A percentile compares a stretch with the other conserved stretches of the same genome.
Evolutionary conservation across 2,113 vertebrate species (phyloP).

Genomic region (Bos indicus): DNA sequence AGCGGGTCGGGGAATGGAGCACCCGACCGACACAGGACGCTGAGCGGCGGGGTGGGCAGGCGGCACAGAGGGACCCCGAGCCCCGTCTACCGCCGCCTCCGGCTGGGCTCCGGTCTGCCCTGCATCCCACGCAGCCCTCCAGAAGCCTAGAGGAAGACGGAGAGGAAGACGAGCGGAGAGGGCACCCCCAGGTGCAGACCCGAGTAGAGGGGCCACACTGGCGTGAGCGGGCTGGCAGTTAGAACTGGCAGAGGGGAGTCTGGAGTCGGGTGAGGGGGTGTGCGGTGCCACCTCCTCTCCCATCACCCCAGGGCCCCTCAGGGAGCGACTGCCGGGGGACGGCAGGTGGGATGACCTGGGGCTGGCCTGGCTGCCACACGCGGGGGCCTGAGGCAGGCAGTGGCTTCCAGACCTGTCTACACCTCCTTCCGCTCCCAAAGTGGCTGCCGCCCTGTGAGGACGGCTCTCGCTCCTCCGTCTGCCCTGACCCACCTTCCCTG

Average conservation of each 20-base stretch:
- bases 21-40: neutral
- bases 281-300: neutral
- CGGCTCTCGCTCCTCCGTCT: neutral
- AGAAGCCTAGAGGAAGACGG: neutral
- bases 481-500: neutral
- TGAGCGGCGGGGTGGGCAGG: too few species aligned
- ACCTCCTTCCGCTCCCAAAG: neutral
- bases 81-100: neutral
- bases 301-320: neutral
- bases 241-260: accelerated
- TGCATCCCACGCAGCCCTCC: neutral
- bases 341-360: neutral
- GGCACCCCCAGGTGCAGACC: neutral
- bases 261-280: accelerated
- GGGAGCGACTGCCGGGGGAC: neutral
- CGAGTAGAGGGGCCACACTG: neutral
- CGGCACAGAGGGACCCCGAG: neutral
- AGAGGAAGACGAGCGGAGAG: neutral
- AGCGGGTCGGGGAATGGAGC: neutral
- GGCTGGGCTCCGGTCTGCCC: neutral
- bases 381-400: neutral
- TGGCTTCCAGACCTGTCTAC: neutral
- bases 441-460: neutral
- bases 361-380: neutral
- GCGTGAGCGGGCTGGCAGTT: too few species aligned